Conservation (phyloP, 2,888 invertebrate genomes). For the Drosophila dives region DNA sequence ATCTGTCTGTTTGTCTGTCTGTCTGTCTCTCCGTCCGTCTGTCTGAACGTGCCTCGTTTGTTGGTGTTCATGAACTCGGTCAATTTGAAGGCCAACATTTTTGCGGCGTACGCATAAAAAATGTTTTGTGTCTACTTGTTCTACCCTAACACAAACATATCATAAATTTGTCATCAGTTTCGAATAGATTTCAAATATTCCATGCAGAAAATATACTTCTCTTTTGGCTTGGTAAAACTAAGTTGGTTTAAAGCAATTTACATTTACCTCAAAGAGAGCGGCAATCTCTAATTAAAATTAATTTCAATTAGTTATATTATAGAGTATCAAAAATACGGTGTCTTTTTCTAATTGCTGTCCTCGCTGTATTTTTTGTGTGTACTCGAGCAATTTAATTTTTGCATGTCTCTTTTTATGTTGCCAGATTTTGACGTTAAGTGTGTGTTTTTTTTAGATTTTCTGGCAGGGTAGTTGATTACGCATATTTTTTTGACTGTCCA, state of each 20-base stretch:
- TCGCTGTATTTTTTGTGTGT: slow-evolving; percentile 35
- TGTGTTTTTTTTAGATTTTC: slow-evolving; percentile 27
- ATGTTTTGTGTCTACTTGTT: slow-evolving; percentile 32
- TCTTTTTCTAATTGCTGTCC: background rate
- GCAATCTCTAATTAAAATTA: background rate
- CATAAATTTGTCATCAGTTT: slow-evolving; percentile 10
- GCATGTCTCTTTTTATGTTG: slow-evolving; percentile 58
- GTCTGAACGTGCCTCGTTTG: slow-evolving; percentile 43
- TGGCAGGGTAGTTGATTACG: slow-evolving; percentile 70
- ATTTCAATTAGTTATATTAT: background rate
- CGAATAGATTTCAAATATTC: background rate
- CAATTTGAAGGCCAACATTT: slow-evolving; percentile 81
- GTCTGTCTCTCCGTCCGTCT: slow-evolving; percentile 17
- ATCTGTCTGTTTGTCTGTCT: background rate
- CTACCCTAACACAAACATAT: slow-evolving; percentile 40
- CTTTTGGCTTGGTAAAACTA: background rate
- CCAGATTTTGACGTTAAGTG: slow-evolving; percentile 59
- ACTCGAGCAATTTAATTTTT: slow-evolving; percentile 72
- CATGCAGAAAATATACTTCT: background rate
- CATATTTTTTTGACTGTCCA: slow-evolving; percentile 67
- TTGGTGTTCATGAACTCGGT: slow-evolving; percentile 81
- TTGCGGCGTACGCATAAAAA: slow-evolving; percentile 74
- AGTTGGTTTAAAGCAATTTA: background rate
- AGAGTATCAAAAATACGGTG: slow-evolving; percentile 15
- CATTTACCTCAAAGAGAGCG: background rate